Evolutionary conservation across 30 jellyfish, hydroid and myxozoan genomes (phyloP).

Genomic region (Morbakka virulenta): DNA sequence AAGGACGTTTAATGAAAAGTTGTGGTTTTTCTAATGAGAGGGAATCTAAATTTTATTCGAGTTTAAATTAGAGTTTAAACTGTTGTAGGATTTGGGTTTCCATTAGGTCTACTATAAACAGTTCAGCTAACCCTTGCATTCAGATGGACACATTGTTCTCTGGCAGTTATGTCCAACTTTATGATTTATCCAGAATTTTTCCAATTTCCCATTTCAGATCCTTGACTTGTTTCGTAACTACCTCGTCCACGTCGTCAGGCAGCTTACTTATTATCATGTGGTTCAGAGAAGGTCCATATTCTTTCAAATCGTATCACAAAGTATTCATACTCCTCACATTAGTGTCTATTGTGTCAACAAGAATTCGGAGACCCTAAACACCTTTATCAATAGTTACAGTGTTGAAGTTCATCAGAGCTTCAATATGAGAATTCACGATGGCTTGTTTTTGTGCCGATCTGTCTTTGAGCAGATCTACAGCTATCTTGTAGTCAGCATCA

Average conservation of each 20-base stretch:
- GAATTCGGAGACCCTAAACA: background rate
- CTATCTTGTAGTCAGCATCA: constrained; percentile 4
- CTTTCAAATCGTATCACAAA: constrained; percentile 4
- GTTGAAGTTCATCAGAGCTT: constrained; percentile 13
- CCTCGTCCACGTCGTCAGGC: constrained; percentile 13
- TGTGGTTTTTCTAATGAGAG: too few species aligned
- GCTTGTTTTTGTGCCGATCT: constrained; percentile 14
- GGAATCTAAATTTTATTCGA: too few species aligned
- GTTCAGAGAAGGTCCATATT: constrained; percentile 32
- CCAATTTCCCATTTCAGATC: constrained; percentile 27
- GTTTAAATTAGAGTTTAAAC: too few species aligned
- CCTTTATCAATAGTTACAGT: background rate
- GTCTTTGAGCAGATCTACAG: constrained; percentile 12
- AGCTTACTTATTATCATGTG: constrained; percentile 18
- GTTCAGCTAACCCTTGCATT: background rate
- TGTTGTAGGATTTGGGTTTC: constrained; percentile 13
- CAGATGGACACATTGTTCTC: constrained; percentile 25
- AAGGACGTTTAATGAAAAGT: too few species aligned
- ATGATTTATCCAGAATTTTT: background rate
- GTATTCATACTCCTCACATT: constrained; percentile 11
- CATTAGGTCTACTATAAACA: background rate
- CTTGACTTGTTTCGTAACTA: constrained; percentile 6
- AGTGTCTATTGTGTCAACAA: constrained; percentile 15
- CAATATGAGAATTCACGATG: constrained; percentile 19
- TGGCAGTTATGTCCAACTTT: constrained; percentile 22